Evolutionary conservation across 2,113 vertebrate genomes (phyloP).

Genomic region (Willisornis vidua): DNA sequence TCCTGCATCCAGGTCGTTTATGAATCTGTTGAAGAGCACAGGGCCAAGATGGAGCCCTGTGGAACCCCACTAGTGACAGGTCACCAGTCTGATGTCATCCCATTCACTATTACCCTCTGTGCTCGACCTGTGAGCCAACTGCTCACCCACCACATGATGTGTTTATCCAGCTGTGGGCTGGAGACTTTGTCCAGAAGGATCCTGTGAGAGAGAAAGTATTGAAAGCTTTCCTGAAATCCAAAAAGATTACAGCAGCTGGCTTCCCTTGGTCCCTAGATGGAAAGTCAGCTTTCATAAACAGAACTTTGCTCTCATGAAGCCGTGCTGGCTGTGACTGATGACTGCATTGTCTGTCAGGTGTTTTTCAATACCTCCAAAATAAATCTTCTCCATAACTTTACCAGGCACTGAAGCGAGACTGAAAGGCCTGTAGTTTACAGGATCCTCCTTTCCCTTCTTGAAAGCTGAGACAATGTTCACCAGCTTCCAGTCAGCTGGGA

Average conservation of each 20-base stretch:
- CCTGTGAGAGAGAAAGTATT: not conserved
- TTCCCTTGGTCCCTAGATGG: not conserved
- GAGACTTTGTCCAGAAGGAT: not conserved
- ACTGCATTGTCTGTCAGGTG: not conserved
- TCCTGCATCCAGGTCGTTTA: not conserved
- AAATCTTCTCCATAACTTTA: not conserved
- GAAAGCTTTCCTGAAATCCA: not conserved
- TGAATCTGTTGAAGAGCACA: not conserved
- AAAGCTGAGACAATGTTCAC: not conserved
- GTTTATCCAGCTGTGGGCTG: not conserved
- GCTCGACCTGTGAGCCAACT: not conserved
- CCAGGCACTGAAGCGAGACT: not conserved
- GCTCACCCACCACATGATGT: not conserved
- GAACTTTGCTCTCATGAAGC: not conserved
- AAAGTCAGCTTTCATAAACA: not conserved
- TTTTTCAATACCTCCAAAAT: not conserved
- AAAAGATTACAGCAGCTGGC: not conserved
- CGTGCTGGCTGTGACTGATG: not conserved
- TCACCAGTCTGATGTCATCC: not conserved
- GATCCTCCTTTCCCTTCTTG: not conserved
- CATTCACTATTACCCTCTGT: not conserved
- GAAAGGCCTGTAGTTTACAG: not conserved
- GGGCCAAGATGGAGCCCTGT: not conserved
- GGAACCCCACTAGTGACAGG: not conserved
- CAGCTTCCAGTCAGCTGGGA: not conserved